Percentiles rank a stretch among this genome's conserved stretches.
Evolutionary conservation across 2,888 invertebrate species (phyloP).

Genomic region (Melitaea athalia): DNA sequence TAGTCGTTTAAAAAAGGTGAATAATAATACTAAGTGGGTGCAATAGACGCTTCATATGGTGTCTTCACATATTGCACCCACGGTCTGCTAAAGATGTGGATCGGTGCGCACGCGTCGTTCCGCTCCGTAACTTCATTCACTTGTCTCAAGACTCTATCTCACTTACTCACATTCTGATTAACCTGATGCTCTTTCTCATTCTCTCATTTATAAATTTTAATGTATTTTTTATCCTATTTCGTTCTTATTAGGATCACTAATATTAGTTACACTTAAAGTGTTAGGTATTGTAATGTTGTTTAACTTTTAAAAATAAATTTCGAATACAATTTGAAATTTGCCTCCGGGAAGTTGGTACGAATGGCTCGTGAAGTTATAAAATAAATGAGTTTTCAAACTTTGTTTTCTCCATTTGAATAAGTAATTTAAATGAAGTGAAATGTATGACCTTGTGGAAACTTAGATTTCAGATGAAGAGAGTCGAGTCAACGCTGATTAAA

Average conservation of each 20-base stretch:
- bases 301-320: background rate
- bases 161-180: conserved; percentile 24
- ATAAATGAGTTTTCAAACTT: background rate
- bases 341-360: background rate
- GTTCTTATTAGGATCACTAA: background rate
- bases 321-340: background rate
- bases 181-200: conserved; percentile 12
- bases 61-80: conserved; percentile 46
- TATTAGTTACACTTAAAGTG: background rate
- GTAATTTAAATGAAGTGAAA: background rate
- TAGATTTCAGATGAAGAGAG: background rate
- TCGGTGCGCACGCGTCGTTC: conserved; percentile 63
- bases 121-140: conserved; percentile 51
- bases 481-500: background rate
- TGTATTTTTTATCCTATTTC: background rate
- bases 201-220: background rate
- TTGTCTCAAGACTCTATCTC: conserved; percentile 45
- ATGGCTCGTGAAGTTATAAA: background rate
- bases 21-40: background rate
- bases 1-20: background rate
- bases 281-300: background rate
- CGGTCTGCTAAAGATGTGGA: conserved; percentile 49
- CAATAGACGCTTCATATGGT: background rate
- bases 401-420: background rate
- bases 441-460: background rate